Conservation (phyloP, 2,113 vertebrate species). For the Scolopax mira region DNA sequence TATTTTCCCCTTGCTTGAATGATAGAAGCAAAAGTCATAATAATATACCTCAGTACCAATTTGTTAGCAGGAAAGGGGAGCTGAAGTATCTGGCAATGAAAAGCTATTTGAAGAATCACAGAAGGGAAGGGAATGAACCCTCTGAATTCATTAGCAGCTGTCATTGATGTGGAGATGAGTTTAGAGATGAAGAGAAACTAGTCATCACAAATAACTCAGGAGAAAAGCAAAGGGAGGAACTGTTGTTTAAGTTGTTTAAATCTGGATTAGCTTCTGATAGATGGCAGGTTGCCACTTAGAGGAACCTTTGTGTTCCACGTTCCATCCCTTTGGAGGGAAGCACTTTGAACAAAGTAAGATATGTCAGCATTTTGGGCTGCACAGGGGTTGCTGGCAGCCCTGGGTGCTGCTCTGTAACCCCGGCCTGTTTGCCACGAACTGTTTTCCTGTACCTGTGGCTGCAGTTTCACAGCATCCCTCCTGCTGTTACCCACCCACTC, state of each 20-base stretch:
- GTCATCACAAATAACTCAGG: conserved; percentile 6
- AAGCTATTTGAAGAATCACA: conserved; percentile 28
- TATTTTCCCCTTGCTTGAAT: conserved; percentile 27
- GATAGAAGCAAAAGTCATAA: conserved; percentile 30
- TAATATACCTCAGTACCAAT: conserved; percentile 9
- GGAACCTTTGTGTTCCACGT: not conserved
- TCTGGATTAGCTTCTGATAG: not conserved
- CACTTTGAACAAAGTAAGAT: not conserved
- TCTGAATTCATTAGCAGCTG: conserved; percentile 62
- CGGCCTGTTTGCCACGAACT: not conserved
- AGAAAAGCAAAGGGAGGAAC: conserved; percentile 31
- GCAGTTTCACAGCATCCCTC: not conserved
- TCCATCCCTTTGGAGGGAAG: not conserved
- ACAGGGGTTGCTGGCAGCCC: fast-evolving
- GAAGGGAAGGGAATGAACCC: conserved; percentile 47
- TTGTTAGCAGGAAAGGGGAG: conserved; percentile 25
- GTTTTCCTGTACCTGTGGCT: not conserved
- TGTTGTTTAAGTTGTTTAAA: not conserved
- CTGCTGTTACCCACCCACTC: not conserved
- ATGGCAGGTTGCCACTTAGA: not conserved
- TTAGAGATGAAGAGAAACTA: conserved; percentile 35
- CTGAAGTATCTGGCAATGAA: conserved; percentile 12
- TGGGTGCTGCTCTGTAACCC: not conserved
- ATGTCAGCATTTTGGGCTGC: not conserved
- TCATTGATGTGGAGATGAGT: conserved; percentile 58